Base-by-base conservation (phyloP, 2,888 invertebrate genomes). In the Corythucha ciliata region DNA sequence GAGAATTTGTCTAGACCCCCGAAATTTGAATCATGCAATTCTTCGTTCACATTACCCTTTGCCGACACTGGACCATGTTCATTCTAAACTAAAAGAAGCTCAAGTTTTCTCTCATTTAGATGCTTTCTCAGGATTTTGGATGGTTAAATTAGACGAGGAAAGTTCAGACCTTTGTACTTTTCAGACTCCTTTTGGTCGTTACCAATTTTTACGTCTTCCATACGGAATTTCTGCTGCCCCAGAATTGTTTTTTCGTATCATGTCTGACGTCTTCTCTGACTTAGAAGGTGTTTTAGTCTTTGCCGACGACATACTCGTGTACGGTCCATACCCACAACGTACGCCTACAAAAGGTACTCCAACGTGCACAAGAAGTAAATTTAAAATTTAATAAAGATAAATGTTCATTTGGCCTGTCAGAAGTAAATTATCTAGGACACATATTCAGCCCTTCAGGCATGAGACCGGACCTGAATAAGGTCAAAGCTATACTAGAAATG, bases 401-500 rank as follows among this genome's bases (percentile, higher is more conserved):
- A 21, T 32, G 32, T 7, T 22, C 33, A 34, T 47, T 47, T 12
- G 36, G n/a, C 5, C 12, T 21, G 22, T 12, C 18, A 3, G 22
- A 47, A 47, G 24, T 29, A 18, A 16, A 20, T 27, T 20, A 21
- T 42, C 7, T 27, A 29, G 29, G 29, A 8, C 29, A 29, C n/a
- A 29, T 10, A 29, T 29, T 29, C n/a, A 10, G 10, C 8, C 8
- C 8, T 10, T n/a, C 8, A 10, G 29, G 29, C n/a, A 29, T 29
- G 8, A 8, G 29, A 10, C 10, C 18, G 20, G 41, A 26, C 4
- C 29, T 27, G 14, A 6, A 20, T 14, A 18, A 52, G 32, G 29
- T 52, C 21, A 18, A 34, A 25, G 41, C 54, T 29, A 60, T 61
- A 53, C 52, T 8, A 37, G 29, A 58, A 33, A 37, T 59, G 33